Percentiles rank a stretch among this genome's conserved stretches.
Evolutionary conservation across 1,140 invertebrate species (phyloP).

Genomic region (Drosophila grimshawi): DNA sequence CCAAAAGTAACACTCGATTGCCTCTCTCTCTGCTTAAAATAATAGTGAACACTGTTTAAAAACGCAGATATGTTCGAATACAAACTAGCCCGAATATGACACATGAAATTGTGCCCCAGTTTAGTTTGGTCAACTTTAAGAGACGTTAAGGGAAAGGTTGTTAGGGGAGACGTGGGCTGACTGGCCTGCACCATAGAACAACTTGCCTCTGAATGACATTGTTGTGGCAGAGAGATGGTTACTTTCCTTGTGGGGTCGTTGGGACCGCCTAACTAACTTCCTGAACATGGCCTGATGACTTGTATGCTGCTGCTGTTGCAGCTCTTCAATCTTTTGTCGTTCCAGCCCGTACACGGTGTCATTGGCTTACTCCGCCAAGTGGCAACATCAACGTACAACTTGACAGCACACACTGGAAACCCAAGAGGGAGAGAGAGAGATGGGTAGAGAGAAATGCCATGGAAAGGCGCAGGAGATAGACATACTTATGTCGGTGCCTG

Average conservation of each 20-base stretch:
- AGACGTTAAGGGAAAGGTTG: not conserved
- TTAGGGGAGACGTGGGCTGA: not conserved
- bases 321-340: constrained; percentile 73
- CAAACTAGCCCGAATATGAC: constrained; percentile 5
- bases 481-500: constrained; percentile 63
- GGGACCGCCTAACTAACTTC: constrained; percentile 76
- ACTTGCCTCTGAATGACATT: constrained; percentile 76
- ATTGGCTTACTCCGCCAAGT: constrained; percentile 71
- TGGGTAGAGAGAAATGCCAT: constrained; percentile 6
- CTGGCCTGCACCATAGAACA: constrained; percentile 52
- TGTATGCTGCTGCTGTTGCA: constrained; percentile 56
- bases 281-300: constrained; percentile 79
- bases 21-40: constrained; percentile 13
- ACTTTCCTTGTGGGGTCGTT: constrained; percentile 35
- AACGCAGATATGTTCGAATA: constrained; percentile 36
- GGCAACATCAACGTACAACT: constrained; percentile 52
- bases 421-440: not conserved
- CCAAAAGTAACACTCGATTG: constrained; percentile 58
- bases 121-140: constrained; percentile 40
- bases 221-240: constrained; percentile 62
- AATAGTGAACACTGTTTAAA: constrained; percentile 11
- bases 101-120: constrained; percentile 29
- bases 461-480: constrained; percentile 51
- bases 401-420: not conserved
- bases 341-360: constrained; percentile 57